Conservation (phyloP, 2,797 vertebrate genomes). For the Enteromius mattozi region DNA sequence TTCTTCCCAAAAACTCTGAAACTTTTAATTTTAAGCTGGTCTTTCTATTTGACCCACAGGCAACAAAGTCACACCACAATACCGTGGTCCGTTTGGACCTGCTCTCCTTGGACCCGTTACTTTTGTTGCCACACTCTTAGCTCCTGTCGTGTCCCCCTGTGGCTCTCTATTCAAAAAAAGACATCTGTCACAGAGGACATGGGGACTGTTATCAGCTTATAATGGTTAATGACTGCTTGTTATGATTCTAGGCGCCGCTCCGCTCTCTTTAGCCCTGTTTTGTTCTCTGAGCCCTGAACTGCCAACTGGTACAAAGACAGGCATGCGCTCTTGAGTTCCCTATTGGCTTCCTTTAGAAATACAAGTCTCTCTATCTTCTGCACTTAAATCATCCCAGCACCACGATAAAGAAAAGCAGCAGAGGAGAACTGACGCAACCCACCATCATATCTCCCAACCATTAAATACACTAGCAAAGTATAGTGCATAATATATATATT, state of each 20-base stretch:
- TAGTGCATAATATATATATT: not conserved
- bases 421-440: conserved; percentile 11
- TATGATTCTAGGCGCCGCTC: conserved; percentile 36
- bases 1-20: not conserved
- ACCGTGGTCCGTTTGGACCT: conserved; percentile 1
- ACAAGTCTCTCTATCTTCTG: conserved; percentile 40
- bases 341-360: conserved; percentile 41
- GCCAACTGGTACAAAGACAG: conserved; percentile 39
- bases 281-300: conserved; percentile 54
- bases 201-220: conserved; percentile 22
- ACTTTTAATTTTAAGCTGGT: not conserved
- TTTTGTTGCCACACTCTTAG: conserved; percentile 18
- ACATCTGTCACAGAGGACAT: conserved; percentile 43
- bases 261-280: conserved; percentile 45
- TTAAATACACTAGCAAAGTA: not conserved
- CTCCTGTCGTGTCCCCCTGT: conserved; percentile 28
- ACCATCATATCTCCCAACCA: not conserved
- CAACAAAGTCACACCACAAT: conserved; percentile 29
- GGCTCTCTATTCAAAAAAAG: conserved; percentile 25
- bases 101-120: conserved; percentile 14
- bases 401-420: not conserved
- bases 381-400: conserved; percentile 26
- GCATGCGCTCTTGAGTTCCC: conserved; percentile 31
- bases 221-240: conserved; percentile 53
- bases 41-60: conserved; percentile 29